phyloP scores from a whole-genome alignment of 2,113 vertebrate species.

The Tonatia bakeri region DNA sequence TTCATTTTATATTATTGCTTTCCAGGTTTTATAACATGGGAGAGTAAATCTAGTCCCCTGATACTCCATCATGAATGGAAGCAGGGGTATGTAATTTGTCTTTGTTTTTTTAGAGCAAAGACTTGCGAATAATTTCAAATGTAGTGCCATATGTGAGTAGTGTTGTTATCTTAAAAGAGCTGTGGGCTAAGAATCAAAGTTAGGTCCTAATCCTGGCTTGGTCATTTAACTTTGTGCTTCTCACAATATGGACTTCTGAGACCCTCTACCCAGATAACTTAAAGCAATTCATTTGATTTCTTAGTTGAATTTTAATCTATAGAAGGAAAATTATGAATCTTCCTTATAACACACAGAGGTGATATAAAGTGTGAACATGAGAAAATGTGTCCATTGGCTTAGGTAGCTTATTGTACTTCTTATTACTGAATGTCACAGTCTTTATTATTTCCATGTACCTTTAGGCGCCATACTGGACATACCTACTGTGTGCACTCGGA shows the following conservation, averaged over 20 bases:
- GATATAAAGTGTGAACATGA: neutral
- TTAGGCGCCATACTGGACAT: slow-evolving; percentile 94
- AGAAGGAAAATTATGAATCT: neutral
- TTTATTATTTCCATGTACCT: slow-evolving; percentile 48
- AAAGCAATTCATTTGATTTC: neutral
- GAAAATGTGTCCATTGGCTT: neutral
- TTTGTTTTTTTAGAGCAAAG: neutral
- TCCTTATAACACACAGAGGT: neutral
- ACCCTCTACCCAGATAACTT: neutral
- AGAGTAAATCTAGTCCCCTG: neutral
- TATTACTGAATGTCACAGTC: neutral
- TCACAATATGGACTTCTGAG: neutral
- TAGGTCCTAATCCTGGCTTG: neutral
- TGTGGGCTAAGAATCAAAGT: neutral
- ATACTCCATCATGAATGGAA: neutral
- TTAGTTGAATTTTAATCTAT: neutral
- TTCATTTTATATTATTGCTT: neutral
- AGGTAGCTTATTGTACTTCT: neutral
- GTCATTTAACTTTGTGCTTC: neutral
- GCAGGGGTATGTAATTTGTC: neutral
- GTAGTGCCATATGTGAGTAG: neutral
- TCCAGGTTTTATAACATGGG: neutral
- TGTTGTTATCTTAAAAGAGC: neutral
- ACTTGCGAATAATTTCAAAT: neutral
- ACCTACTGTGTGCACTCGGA: slow-evolving; percentile 89